Base-by-base conservation (phyloP, 1,140 invertebrate genomes). In the Pseudomyrmex pallidus region DNA sequence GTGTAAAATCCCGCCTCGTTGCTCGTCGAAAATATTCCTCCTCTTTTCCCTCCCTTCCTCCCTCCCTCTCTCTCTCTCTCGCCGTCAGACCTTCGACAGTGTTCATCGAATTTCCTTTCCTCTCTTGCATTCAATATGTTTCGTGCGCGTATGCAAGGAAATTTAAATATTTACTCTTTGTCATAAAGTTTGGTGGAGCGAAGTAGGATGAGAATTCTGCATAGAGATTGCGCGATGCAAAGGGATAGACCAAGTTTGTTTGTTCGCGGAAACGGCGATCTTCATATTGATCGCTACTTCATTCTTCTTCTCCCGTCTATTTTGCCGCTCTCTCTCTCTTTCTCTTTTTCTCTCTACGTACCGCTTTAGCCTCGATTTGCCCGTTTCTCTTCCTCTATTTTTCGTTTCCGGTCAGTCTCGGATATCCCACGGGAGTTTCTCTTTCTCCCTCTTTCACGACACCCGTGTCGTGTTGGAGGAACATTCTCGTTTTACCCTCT, bases 141-240 rank as follows among this genome's bases (percentile, higher is more conserved):
- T 80, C 56, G 66, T 59, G 66, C 76, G 54, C 76, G 66, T 80
- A 80, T 72, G 76, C 76, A 59, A 80, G 54, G 64, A 80, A 80
- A 80, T 80, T 80, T 80, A 80, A 80, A 80, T 80, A 80, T 80
- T 70, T 80, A 80, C 76, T 80, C 76, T 80, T 61, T 80, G 76
- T 80, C 76, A 80, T 80, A 80, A 80, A 80, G 76, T 80, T 80
- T 80, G 76, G 66, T 35, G 44, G 76, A 70, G 64, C 74, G 64
- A 67, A 35, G 50, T 48, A 46, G 76, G 70, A 78, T 72, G 76
- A 66, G 54, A 72, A 72, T 72, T 80, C 76, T 80, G 54, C 76
- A 80, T 80, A 59, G 66, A 80, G 66, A 72, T 80, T 59, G 76
- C 76, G 44, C 76, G 66, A 59, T 70, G 66, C 54, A 80, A 80